Evolutionary conservation across 2,797 vertebrate species (phyloP).

Genomic region (Squalus acanthias): DNA sequence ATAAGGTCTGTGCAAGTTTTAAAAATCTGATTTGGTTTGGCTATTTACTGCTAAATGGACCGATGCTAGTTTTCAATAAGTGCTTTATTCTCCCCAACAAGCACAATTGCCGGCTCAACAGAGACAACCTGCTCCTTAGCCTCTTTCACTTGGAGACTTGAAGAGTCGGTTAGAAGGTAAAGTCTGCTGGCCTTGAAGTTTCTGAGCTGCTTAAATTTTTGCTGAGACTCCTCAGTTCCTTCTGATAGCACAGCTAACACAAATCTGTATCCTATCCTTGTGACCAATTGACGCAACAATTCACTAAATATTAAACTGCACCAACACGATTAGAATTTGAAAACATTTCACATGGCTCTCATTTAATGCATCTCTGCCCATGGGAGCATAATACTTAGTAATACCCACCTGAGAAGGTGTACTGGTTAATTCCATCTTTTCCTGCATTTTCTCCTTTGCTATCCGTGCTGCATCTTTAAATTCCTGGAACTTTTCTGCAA

Average conservation of each 20-base stretch:
- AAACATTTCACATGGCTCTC: neutral
- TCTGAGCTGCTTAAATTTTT: neutral
- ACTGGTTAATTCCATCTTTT: constrained; percentile 94
- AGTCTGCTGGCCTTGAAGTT: neutral
- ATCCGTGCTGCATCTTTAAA: constrained; percentile 95
- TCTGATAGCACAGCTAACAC: neutral
- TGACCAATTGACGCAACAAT: neutral
- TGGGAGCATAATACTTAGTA: no score
- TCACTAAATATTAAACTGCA: neutral
- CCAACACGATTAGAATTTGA: neutral
- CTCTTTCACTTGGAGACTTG: neutral
- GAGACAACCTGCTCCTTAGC: no score
- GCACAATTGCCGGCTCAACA: neutral
- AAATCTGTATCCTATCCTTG: neutral
- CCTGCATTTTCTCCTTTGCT: constrained; percentile 94
- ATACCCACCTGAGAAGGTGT: constrained; percentile 87
- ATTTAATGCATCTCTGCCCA: neutral
- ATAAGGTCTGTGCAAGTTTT: neutral
- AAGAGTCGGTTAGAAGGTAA: neutral
- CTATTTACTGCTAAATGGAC: neutral
- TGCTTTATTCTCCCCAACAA: neutral
- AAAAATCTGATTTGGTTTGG: neutral
- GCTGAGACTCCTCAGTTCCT: no score
- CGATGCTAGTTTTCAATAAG: neutral
- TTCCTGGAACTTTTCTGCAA: constrained; percentile 97